Evolutionary conservation across 2,113 vertebrate genomes (phyloP), one percentile per base, ranked within the genome.

Genomic region (Equus quagga): DNA sequence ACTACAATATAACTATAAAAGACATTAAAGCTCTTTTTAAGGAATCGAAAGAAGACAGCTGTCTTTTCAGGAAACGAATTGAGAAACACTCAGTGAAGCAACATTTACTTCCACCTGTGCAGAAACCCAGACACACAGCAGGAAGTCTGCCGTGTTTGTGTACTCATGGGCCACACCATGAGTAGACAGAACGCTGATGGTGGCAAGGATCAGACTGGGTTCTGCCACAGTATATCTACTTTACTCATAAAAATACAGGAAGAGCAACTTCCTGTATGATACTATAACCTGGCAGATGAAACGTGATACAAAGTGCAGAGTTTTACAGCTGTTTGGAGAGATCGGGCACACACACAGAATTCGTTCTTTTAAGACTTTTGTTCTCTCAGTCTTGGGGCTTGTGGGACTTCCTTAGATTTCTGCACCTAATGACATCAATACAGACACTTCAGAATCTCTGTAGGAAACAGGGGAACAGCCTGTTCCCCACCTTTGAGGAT

Each of bases 31-130:
- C 13, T 13, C 2, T 18, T 89, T 91, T 95, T 62, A 11, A 85
- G 94, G 49, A 96, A 87, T 58, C 94, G 96, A 96, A 95, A 90
- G 82, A 89, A 78, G 79, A 76, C 49, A 18, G 82, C 49, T 87
- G 26, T 73, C 24, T 49, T 75, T 80, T 95, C 58, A 81, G 96
- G 96, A 95, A 95, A 89, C n/a, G 80, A 67, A n/a, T n/a, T 73
- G 41, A 87, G 83, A 92, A 92, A 82, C 12, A 56, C 41, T 72
- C 41, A 9, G 15, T 79, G 67, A 92, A n/a, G 78, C n/a, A 85
- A 84, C 1, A 13, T 78, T 69, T 78, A 72, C 19, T 56, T 62
- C 56, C 28, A 88, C 64, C 83, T 44, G 6, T 81, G 17, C 6
- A 36, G 17, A 91, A 73, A 41, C 28, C 33, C 60, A 87, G 67